Conservation (phyloP, 2,113 vertebrate genomes). For the Ibidorhyncha struthersii region DNA sequence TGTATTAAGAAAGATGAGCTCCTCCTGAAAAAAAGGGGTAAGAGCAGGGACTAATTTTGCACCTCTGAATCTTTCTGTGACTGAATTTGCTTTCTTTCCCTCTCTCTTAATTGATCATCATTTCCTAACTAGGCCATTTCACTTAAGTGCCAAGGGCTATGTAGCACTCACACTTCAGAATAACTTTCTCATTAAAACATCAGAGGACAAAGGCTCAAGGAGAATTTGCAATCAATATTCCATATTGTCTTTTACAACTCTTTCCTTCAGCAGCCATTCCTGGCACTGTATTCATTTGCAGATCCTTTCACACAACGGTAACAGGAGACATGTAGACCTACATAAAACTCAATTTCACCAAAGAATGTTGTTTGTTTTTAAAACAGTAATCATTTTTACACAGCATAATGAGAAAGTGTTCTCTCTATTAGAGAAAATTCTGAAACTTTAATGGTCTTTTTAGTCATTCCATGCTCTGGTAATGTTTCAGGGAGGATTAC, state of each 20-base stretch:
- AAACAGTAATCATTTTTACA: neutral
- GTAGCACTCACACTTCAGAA: neutral
- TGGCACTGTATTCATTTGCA: neutral
- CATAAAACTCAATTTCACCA: neutral
- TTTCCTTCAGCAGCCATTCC: neutral
- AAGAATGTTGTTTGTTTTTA: neutral
- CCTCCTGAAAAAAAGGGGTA: neutral
- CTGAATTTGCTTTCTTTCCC: neutral
- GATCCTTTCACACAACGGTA: neutral
- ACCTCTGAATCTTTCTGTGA: neutral
- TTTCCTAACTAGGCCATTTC: neutral
- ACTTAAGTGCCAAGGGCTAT: neutral
- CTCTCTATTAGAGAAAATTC: neutral
- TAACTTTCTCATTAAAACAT: neutral
- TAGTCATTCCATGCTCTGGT: neutral
- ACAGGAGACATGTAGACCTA: neutral
- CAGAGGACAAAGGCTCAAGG: slow-evolving; percentile 17
- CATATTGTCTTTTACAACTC: neutral
- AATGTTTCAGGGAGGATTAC: neutral
- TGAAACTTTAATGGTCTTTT: neutral
- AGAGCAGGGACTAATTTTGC: neutral
- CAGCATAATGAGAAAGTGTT: neutral
- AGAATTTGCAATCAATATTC: slow-evolving; percentile 28
- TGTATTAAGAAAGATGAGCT: neutral
- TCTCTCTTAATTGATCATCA: neutral